Conservation (phyloP, 2,888 invertebrate genomes). For the Drosophila percnosoma region DNA sequence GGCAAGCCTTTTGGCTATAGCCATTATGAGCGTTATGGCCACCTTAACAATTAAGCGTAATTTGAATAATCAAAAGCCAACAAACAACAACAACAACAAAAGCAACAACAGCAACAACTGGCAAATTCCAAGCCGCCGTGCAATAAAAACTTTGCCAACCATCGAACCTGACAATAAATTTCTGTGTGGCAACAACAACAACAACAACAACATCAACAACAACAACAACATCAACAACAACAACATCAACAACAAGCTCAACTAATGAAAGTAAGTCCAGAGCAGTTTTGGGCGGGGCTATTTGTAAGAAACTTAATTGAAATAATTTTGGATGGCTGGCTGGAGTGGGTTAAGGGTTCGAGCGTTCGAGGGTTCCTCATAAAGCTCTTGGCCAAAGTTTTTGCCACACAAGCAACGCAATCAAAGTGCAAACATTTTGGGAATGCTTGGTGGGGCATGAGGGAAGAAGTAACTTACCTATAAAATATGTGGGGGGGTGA, state of each 20-base stretch:
- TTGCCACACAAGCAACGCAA: conserved; percentile 60
- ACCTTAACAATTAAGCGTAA: conserved; percentile 76
- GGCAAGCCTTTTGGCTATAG: conserved; percentile 6
- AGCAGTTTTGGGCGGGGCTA: conserved; percentile 1
- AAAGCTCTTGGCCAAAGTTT: conserved; percentile 47
- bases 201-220: conserved; percentile 51
- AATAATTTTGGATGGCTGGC: conserved; percentile 62
- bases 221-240: conserved; percentile 60
- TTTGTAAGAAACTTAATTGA: conserved; percentile 75
- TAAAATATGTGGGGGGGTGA: neutral
- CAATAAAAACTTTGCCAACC: conserved; percentile 74
- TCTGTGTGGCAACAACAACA: conserved; percentile 45
- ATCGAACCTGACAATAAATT: conserved; percentile 79
- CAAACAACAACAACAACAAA: conserved; percentile 64
- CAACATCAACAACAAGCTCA: conserved; percentile 56
- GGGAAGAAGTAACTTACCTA: conserved; percentile 13
- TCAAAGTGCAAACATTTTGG: conserved; percentile 57
- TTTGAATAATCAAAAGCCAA: conserved; percentile 79
- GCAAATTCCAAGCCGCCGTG: conserved; percentile 45
- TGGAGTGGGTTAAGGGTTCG: neutral
- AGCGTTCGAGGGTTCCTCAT: conserved; percentile 1
- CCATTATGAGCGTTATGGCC: conserved; percentile 40
- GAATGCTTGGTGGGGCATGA: conserved; percentile 1
- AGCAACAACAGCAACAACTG: conserved; percentile 52
- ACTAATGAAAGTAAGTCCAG: conserved; percentile 72